Evolutionary conservation across 2,888 invertebrate species (phyloP).

Genomic region (Chydorus sphaericus): DNA sequence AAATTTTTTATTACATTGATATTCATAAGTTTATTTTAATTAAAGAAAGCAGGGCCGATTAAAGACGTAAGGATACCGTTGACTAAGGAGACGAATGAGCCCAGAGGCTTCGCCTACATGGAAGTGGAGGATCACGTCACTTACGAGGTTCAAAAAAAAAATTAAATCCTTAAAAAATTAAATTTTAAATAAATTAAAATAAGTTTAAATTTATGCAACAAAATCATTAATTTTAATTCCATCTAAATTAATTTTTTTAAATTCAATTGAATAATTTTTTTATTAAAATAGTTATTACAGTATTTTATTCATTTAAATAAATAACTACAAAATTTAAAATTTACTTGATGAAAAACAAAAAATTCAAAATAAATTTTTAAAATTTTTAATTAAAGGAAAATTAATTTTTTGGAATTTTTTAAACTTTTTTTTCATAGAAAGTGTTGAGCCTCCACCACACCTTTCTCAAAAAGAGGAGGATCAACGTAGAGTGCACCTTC

Average conservation of each 20-base stretch:
- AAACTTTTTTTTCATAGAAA: constrained; percentile 31
- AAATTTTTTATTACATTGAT: too few relatives aligned
- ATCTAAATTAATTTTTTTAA: constrained; percentile 2
- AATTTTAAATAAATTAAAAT: too few relatives aligned
- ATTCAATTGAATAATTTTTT: too few relatives aligned
- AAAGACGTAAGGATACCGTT: constrained; percentile 30
- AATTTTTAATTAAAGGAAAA: background rate
- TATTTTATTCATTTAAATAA: too few relatives aligned
- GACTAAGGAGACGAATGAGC: constrained; percentile 24
- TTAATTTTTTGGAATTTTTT: too few relatives aligned
- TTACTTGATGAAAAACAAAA: too few relatives aligned
- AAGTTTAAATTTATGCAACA: too few relatives aligned
- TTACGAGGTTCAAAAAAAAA: constrained; percentile 29
- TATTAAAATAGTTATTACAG: too few relatives aligned
- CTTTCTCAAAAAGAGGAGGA: constrained; percentile 28
- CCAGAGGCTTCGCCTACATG: constrained; percentile 34
- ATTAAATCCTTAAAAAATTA: constrained; percentile 1
- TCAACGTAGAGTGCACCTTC: constrained; percentile 33
- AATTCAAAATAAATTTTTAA: too few relatives aligned
- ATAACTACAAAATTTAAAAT: too few relatives aligned
- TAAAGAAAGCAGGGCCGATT: constrained; percentile 28
- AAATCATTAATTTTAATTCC: background rate
- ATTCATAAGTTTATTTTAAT: too few relatives aligned
- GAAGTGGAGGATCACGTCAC: constrained; percentile 30
- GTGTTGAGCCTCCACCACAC: constrained; percentile 32